Base-by-base conservation (phyloP, 2,888 invertebrate genomes). In the Dynastes maya region DNA sequence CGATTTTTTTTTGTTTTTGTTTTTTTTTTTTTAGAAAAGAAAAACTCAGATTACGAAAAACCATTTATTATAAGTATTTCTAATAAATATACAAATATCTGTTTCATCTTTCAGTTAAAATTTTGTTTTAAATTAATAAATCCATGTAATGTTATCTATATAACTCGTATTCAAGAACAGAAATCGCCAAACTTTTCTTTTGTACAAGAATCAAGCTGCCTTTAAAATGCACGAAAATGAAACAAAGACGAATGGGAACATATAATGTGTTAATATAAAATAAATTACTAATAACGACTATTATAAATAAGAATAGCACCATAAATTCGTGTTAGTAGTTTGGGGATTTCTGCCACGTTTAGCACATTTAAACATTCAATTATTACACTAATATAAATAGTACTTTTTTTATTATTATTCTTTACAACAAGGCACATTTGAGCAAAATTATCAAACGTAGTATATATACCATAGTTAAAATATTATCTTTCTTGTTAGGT, bases 391-490 rank as follows among this genome's bases (percentile, higher is more conserved):
- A 53, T 53, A 53, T 53, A 53, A 53, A n/a, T 71, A 68, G 61
- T 61, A 61, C 37, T 37, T 65, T 27, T 64, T 64, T 32, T 64
- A 29, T 64, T 45, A 32, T 32, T 76, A 53, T 65, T 32, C 53
- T 76, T 45, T 71, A 68, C 70, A 67, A 80, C 85, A 88, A 88
- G 88, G 88, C 88, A 88, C 88, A 87, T 85, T 87, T 88, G 88
- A 88, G 87, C 87, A 87, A 87, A 86, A 85, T 84, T 86, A 84
- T 84, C 76, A 80, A 75, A 75, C 58, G 75, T 63, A 63, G 8
- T 61, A 61, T 27, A 84, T 85, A 85, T 85, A 86, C 85, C 86
- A 83, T 22, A 13, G 40, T 45, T 64, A 6, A 40, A 63, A 45
- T 49, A 61, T 27, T 22, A 40, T 76, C 32, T 49, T 37, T 22